phyloP scores from a whole-genome alignment of 2,797 vertebrate species.

The Sebastes miniatus region DNA sequence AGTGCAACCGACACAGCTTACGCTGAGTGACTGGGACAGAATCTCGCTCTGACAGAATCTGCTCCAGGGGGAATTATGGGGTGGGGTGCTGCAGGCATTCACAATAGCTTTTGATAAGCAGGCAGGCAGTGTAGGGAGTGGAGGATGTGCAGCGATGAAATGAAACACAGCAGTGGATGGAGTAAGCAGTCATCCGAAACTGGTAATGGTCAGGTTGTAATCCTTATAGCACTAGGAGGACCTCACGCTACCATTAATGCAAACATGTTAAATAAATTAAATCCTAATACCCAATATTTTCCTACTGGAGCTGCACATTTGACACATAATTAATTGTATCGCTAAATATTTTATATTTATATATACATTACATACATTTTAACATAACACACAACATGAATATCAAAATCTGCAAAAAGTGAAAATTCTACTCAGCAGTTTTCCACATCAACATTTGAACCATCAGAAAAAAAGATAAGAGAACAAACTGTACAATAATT shows the following conservation, averaged over 20 bases:
- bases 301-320: neutral
- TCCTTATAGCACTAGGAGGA: neutral
- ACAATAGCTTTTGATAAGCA: slow-evolving; percentile 15
- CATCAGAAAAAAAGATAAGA: neutral
- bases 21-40: slow-evolving; percentile 29
- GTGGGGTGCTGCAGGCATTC: slow-evolving; percentile 22
- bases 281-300: neutral
- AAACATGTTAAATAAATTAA: neutral
- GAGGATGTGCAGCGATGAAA: slow-evolving; percentile 2
- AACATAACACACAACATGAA: neutral
- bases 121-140: neutral
- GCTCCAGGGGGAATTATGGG: slow-evolving; percentile 18
- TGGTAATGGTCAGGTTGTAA: neutral
- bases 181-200: neutral
- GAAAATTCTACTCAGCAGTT: neutral
- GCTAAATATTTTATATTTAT: neutral
- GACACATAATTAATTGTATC: neutral
- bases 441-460: neutral
- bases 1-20: neutral
- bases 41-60: slow-evolving; percentile 20
- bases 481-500: neutral
- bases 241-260: neutral
- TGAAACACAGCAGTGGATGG: neutral
- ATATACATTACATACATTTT: neutral
- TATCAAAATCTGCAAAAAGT: neutral